A percentile compares a stretch with the other conserved stretches of the same genome.
Conservation (phyloP, 2,113 vertebrate species). For the Zapornia atra region DNA sequence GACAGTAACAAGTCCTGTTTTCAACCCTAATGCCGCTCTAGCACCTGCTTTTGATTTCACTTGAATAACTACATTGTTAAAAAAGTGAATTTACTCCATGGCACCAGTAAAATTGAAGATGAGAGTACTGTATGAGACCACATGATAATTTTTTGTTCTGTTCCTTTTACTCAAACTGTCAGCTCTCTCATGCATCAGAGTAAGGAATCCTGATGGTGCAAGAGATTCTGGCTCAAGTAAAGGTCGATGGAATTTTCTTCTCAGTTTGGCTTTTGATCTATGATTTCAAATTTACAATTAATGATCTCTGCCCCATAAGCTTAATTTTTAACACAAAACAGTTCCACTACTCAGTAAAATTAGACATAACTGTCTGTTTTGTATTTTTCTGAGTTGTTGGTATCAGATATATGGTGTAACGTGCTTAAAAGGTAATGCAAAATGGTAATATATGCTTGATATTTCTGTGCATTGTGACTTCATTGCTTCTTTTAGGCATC, state of each 20-base stretch:
- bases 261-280: background rate
- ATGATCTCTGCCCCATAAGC: background rate
- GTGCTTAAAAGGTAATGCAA: background rate
- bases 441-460: background rate
- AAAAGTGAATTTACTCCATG: background rate
- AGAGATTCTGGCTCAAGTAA: background rate
- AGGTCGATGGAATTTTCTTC: background rate
- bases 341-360: background rate
- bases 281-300: background rate
- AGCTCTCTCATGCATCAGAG: background rate
- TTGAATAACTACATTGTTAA: background rate
- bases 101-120: background rate
- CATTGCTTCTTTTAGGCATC: background rate
- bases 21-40: background rate
- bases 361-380: background rate
- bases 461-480: background rate
- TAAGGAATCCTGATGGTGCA: background rate
- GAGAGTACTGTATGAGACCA: background rate
- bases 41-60: background rate
- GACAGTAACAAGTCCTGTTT: background rate
- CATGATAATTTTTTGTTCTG: background rate
- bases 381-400: background rate
- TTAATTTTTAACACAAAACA: background rate
- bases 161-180: background rate
- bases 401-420: background rate